phyloP scores from a whole-genome alignment of 1,140 invertebrate species.

The Ooceraea biroi region DNA sequence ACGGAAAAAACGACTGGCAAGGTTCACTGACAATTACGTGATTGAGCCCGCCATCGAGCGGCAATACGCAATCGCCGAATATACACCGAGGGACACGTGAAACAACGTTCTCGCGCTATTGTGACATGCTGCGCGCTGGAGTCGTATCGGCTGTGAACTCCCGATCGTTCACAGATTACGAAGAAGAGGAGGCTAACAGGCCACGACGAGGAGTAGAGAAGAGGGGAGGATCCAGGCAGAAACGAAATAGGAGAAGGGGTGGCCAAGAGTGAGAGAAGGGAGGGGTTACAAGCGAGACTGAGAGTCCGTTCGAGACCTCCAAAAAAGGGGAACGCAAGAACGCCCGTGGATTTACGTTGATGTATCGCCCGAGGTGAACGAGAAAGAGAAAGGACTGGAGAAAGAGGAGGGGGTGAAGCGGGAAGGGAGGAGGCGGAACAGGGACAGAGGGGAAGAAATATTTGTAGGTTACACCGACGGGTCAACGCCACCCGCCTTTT shows the following conservation, averaged over 20 bases:
- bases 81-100: constrained; percentile 19
- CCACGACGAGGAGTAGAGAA: constrained; percentile 27
- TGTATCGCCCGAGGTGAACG: constrained; percentile 70
- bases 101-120: constrained; percentile 32
- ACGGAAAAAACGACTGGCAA: constrained; percentile 11
- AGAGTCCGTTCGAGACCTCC: constrained; percentile 56
- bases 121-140: constrained; percentile 55
- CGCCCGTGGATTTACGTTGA: constrained; percentile 78
- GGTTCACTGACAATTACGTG: constrained; percentile 12
- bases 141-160: constrained; percentile 49
- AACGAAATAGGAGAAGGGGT: background rate
- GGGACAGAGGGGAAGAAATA: constrained; percentile 73
- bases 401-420: constrained; percentile 13
- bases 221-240: constrained; percentile 2
- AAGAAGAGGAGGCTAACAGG: constrained; percentile 53
- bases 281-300: constrained; percentile 55
- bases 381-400: constrained; percentile 49
- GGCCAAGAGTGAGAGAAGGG: constrained; percentile 8
- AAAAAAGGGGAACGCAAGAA: constrained; percentile 66
- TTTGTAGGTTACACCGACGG: constrained; percentile 81
- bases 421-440: constrained; percentile 18
- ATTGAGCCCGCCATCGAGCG: constrained; percentile 34
- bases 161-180: constrained; percentile 43
- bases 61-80: background rate
- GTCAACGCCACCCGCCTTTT: constrained; percentile 80